Evolutionary conservation across 2,797 vertebrate genomes (phyloP), one percentile per base, ranked within the genome.

Genomic region (Myotis findleyi): DNA sequence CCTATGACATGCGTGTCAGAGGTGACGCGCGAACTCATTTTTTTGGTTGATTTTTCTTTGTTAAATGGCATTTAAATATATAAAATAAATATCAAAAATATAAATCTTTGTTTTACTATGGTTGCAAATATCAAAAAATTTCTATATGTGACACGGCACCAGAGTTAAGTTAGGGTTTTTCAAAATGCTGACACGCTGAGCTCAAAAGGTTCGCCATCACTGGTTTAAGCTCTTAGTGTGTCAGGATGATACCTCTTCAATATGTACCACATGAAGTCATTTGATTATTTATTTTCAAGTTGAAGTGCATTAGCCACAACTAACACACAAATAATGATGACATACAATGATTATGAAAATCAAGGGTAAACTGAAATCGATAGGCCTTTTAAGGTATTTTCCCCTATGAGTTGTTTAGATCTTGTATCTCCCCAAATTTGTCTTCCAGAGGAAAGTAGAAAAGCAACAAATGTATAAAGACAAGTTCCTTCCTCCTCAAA

Each of bases 261-360:
- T 57, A 76, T 64, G 41, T 77, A 64, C 66, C 66, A 86, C 7
- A 83, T 23, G 21, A 95, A 93, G 41, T 16, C 41, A 66, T 44
- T 23, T 33, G 20, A 76, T 36, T 82, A 62, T 59, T 38, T 84
- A 71, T 64, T 89, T 85, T 92, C 77, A 79, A 76, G 49, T 41
- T 64, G n/a, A 91, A 83, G 38, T 82, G 30, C 66, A 89, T 53
- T 55, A 77, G 81, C 27, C 36, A 96, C 59, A 62, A 62, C 59
- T 30, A 62, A 62, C 27, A 62, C 27, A 62, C 20, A 88, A 88
- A 59, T 75, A 89, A 94, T 38, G 3, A 77, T 51, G 13, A 79
- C 10, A 1, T 49, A 44, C 38, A 82, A 55, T 83, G 16, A 93
- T 47, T 84, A 36, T 20, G 12, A 94, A 27, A 84, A 93, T 36